These are phyloP conservation scores for Casuarius casuarius DNA, from an alignment of 2,113 vertebrate genomes.

Conservation along the genomic window DNA sequence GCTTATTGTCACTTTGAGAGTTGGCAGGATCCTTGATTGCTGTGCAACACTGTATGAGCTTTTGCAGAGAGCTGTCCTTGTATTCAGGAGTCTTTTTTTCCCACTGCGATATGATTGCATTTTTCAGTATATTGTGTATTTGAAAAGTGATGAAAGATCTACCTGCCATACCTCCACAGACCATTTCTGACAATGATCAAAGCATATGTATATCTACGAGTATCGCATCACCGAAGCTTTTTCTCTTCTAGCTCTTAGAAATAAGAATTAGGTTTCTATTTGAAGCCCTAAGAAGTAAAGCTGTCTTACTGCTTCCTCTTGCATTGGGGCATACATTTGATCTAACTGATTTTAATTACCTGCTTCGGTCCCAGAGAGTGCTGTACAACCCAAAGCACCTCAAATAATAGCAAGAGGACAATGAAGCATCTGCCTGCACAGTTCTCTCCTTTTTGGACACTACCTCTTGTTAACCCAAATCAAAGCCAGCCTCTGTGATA, in stretches of 20 bases:
- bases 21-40: slow-evolving; percentile 59
- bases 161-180: not conserved
- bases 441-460: not conserved
- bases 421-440: not conserved
- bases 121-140: slow-evolving; percentile 21
- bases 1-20: slow-evolving; percentile 50
- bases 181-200: slow-evolving; percentile 7
- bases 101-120: not conserved
- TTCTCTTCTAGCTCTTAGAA: not conserved
- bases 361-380: not conserved
- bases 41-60: slow-evolving; percentile 28
- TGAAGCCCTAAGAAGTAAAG: not conserved
- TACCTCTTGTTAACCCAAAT: not conserved
- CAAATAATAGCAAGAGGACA: not conserved
- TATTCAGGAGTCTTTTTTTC: slow-evolving; percentile 4
- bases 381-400: not conserved
- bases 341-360: slow-evolving; percentile 3
- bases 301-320: not conserved
- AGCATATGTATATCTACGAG: not conserved
- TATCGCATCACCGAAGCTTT: not conserved
- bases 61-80: slow-evolving; percentile 31
- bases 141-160: not conserved
- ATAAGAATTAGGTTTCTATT: not conserved
- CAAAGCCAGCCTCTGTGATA: not conserved
- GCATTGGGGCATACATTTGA: not conserved